Percentiles rank a stretch among this genome's conserved stretches.
Conservation (phyloP, 1,140 invertebrate species). For the Drosophila fuyamai region DNA sequence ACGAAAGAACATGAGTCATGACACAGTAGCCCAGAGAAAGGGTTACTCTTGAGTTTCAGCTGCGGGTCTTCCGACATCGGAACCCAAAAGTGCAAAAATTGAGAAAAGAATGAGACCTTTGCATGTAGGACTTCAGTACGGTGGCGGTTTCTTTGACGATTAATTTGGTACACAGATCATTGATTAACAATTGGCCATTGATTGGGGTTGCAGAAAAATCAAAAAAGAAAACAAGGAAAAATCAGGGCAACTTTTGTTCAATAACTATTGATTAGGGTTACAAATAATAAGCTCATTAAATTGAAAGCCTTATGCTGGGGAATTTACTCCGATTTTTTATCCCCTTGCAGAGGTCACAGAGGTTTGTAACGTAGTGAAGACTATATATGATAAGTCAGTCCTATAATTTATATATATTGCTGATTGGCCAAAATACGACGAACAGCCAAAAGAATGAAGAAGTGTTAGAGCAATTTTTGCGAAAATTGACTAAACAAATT, state of each 20-base stretch:
- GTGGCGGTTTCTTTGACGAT: constrained; percentile 60
- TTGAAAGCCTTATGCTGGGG: too few relatives aligned
- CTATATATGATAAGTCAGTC: too few relatives aligned
- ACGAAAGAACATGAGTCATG: constrained; percentile 12
- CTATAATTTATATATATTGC: too few relatives aligned
- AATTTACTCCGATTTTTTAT: too few relatives aligned
- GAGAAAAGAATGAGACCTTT: constrained; percentile 6
- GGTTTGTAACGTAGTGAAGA: too few relatives aligned
- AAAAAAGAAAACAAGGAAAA: background rate
- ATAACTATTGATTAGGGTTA: background rate
- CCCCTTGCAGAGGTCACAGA: too few relatives aligned
- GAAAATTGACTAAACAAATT: too few relatives aligned
- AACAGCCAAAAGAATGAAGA: too few relatives aligned
- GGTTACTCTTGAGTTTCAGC: constrained; percentile 27
- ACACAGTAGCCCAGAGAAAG: constrained; percentile 14
- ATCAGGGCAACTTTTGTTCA: background rate
- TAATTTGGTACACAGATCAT: constrained; percentile 67
- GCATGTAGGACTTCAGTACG: constrained; percentile 52
- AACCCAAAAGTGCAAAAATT: constrained; percentile 11
- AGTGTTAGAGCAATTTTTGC: too few relatives aligned
- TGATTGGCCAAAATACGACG: too few relatives aligned
- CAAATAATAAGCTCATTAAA: constrained; percentile 7
- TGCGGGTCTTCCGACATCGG: constrained; percentile 37
- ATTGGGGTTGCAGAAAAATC: constrained; percentile 29
- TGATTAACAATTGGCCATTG: constrained; percentile 73